Evolutionary conservation across 2,113 vertebrate genomes (phyloP).

Genomic region (Neopipo cinnamomea): DNA sequence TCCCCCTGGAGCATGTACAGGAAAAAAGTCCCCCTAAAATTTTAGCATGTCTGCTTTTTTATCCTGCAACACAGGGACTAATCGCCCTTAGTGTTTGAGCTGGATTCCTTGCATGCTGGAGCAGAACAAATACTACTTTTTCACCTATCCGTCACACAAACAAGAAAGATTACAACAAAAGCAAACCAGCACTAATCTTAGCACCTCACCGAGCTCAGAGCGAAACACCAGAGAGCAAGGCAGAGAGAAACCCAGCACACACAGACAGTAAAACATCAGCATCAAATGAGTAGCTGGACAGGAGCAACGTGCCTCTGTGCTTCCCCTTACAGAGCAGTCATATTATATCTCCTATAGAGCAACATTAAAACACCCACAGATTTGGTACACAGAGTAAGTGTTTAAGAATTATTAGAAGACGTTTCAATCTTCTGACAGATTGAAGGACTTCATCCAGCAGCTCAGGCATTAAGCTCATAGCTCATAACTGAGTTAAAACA

Average conservation of each 20-base stretch:
- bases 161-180: constrained; percentile 14
- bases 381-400: fast-evolving
- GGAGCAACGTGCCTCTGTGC: background rate
- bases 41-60: constrained; percentile 37
- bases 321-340: background rate
- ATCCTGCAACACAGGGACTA: background rate
- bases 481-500: background rate
- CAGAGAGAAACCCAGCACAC: background rate
- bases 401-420: background rate
- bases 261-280: background rate
- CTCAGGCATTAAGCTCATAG: background rate
- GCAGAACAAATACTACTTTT: constrained; percentile 39
- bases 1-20: background rate
- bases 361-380: background rate
- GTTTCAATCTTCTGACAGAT: background rate
- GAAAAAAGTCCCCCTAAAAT: background rate
- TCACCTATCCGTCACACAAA: constrained; percentile 41
- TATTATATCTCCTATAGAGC: background rate
- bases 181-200: constrained; percentile 6
- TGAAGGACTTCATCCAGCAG: background rate
- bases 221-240: background rate
- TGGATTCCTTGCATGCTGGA: background rate
- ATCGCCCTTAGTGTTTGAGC: constrained; percentile 1
- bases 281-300: background rate
- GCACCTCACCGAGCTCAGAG: constrained; percentile 8